phyloP scores from a whole-genome alignment of 2,113 vertebrate species.

The Eurystomus gularis region DNA sequence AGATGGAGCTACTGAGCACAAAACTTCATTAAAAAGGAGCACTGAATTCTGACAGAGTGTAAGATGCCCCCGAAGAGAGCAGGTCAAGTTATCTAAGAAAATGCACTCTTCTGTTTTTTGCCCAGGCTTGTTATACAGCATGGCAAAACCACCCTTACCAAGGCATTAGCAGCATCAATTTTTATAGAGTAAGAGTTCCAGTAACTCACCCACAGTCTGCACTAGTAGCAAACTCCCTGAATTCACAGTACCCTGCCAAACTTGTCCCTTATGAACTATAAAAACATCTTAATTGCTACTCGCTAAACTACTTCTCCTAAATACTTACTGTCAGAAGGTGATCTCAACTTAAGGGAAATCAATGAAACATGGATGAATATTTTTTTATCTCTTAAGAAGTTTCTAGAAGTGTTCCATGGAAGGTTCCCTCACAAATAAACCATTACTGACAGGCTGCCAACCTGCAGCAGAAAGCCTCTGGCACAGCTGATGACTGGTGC shows the following conservation, averaged over 20 bases:
- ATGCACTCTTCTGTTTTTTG: neutral
- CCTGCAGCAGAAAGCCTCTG: neutral
- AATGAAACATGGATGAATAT: neutral
- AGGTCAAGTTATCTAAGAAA: neutral
- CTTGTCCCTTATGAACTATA: neutral
- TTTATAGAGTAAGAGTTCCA: neutral
- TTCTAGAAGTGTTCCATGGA: neutral
- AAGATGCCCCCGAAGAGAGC: neutral
- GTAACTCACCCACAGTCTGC: neutral
- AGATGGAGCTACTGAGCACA: neutral
- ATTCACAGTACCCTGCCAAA: neutral
- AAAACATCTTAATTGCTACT: neutral
- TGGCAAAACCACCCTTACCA: neutral
- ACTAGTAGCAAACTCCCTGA: neutral
- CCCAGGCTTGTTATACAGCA: neutral
- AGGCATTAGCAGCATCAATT: neutral
- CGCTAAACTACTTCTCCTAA: neutral
- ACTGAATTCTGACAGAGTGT: neutral
- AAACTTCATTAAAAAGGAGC: neutral
- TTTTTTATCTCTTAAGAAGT: neutral
- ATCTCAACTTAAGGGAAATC: neutral
- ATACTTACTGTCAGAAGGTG: neutral
- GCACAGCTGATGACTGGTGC: rapidly evolving
- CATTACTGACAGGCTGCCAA: neutral
- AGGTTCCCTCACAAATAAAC: neutral